Evolutionary conservation across 2,113 vertebrate genomes (phyloP).

Genomic region (Typhlomys cinereus): DNA sequence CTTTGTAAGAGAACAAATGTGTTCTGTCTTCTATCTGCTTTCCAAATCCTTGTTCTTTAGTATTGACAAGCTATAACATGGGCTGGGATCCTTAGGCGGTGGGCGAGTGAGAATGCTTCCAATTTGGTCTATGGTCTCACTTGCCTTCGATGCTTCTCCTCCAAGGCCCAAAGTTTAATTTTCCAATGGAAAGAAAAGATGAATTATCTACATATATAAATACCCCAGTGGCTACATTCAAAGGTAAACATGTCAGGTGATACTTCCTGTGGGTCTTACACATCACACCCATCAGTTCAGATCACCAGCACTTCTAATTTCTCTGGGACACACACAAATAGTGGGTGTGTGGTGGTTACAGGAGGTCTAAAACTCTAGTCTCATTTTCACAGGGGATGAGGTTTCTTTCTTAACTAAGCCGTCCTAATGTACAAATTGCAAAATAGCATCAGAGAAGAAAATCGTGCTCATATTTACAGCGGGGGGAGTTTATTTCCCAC

Average conservation of each 20-base stretch:
- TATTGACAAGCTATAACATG: neutral
- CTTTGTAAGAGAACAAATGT: neutral
- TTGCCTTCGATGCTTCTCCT: accelerated
- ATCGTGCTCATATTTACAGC: neutral
- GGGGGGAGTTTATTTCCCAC: neutral
- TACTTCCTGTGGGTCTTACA: neutral
- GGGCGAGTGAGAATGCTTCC: neutral
- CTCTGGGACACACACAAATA: no score
- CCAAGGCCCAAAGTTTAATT: neutral
- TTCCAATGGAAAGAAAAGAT: neutral
- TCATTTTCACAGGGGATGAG: neutral
- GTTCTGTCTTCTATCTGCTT: neutral
- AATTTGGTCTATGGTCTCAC: neutral
- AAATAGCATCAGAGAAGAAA: neutral
- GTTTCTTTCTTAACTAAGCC: neutral
- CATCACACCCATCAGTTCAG: neutral
- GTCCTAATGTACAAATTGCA: neutral
- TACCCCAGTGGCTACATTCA: neutral
- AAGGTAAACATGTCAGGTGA: neutral
- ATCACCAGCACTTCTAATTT: neutral
- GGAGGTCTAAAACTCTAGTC: neutral
- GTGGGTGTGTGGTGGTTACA: neutral
- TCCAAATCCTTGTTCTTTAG: neutral
- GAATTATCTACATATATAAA: neutral
- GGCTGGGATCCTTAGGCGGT: no score